phyloP scores from a whole-genome alignment of 2,113 vertebrate genomes.

The Campylomormyrus numenius region DNA sequence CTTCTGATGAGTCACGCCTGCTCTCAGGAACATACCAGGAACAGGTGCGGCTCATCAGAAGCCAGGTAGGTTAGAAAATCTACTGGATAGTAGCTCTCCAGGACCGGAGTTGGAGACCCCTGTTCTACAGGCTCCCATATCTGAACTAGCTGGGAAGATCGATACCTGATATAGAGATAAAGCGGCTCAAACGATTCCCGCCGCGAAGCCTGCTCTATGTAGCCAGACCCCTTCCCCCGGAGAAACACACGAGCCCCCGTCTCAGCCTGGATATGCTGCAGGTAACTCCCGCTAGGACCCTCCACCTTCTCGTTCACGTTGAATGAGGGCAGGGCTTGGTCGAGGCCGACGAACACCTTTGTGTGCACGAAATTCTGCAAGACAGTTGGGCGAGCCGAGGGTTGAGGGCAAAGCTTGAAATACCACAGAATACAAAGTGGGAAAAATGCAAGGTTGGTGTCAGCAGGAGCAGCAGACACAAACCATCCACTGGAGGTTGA shows the following conservation, averaged over 20 bases:
- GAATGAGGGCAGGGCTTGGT: constrained; percentile 77
- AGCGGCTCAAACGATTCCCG: constrained; percentile 95
- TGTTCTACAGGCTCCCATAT: background rate
- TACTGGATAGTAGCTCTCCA: too few relatives aligned
- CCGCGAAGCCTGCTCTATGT: constrained; percentile 91
- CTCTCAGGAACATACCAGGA: too few relatives aligned
- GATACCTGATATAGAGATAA: constrained; percentile 94
- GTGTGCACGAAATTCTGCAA: constrained; percentile 91
- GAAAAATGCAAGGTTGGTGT: constrained; percentile 36
- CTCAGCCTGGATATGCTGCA: constrained; percentile 93
- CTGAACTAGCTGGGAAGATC: background rate
- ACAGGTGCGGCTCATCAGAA: too few relatives aligned
- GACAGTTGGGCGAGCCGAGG: background rate
- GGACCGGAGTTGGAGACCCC: too few relatives aligned
- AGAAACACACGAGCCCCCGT: constrained; percentile 93
- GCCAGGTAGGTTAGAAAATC: too few relatives aligned
- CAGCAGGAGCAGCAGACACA: constrained; percentile 54
- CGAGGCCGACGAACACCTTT: constrained; percentile 95
- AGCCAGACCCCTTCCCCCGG: constrained; percentile 85
- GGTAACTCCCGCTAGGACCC: constrained; percentile 81
- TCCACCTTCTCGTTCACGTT: constrained; percentile 93
- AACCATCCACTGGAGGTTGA: constrained; percentile 31
- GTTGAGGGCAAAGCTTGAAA: background rate
- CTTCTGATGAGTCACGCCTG: too few relatives aligned
- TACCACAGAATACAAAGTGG: background rate